Evolutionary conservation across 1,140 invertebrate species (phyloP), one percentile per base, ranked within the genome.

Genomic region (Anastrepha obliqua): DNA sequence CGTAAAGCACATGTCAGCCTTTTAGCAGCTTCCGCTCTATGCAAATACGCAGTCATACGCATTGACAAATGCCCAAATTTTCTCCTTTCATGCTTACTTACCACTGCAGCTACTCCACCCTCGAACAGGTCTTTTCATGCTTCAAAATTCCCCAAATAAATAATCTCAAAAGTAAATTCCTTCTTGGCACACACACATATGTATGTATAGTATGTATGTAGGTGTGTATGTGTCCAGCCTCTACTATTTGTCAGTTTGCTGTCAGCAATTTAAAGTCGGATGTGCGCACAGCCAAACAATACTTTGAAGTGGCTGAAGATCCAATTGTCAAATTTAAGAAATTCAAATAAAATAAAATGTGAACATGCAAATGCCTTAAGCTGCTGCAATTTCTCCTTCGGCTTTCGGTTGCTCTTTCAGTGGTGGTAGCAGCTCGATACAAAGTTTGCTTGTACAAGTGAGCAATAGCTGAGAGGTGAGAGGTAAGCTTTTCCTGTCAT

Each of bases 221-320:
- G 11, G 51, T 62, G 4, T 9, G 60, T 17, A 62, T 15, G 4
- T 62, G 15, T 13, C 44, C 44, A 44, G 42, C 67, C 44, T 15
- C n/a, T 44, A 81, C 44, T 55, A 20, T 29, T 81, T 55, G 7
- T 17, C n/a, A 81, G 17, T 55, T 51, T 78, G 67, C 55, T 81
- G 74, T 55, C 44, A 17, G 74, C 74, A 81, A 81, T 81, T 81
- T 81, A 55, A 58, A 81, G 74, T 81, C 74, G 74, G 74, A 81
- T 81, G 74, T 81, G 74, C 74, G 47, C 74, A 81, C 3, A 6
- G 74, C 42, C 74, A 81, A 81, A 81, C 74, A 81, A 81, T 51
- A 20, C 74, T 81, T 81, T 81, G 74, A 81, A 81, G 74, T 81
- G 74, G 17, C 20, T 81, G 17, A 81, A 81, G 47, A 81, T 55